Base-by-base conservation (phyloP, 2,797 vertebrate species). In the Austrolebias charrua region DNA sequence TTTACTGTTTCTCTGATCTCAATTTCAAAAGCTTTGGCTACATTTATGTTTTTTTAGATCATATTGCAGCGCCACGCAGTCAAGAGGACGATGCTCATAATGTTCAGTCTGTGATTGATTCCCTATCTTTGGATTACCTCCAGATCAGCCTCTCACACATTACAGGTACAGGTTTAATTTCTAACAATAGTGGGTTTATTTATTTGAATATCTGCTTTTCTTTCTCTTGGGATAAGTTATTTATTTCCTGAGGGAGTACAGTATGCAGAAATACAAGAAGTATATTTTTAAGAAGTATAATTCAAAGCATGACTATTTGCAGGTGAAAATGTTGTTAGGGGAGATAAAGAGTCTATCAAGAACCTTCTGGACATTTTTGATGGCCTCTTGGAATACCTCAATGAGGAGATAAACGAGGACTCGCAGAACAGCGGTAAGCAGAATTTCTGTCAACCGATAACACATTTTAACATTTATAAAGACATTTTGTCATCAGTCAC, bases 81-180 rank as follows among this genome's bases (percentile, higher is more conserved):
- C 95, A 94, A 75, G 97, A 99, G 73, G 95, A 98, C 59, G 93
- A 98, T 51, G 69, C 93, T 55, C 97, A 99, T 83, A 99, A 99
- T 33, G 79, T 96, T 56, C 97, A 99, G 84, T 95, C 94, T 69
- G 91, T 98, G 70, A 96, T 99, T 62, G 97, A 99, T 88, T 99
- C 97, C 2, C 82, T 99, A 72, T 96, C 97, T 29, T 63, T 99
- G 90, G 97, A 99, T 90, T 99, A 97, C 78, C 92, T 99, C 76
- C 97, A 99, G 85, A 95, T 99, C 90, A 98, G 96, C 85, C 92
- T 99, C 78, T 98, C 96, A 0, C 97, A 99, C 78, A 98, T 99
- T 78, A 96, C 95, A 80, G 97, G 96, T 98, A 79, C 11, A 44
- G 55, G 86, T 42, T 55, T 29, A 1, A 56, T 33, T 45, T n/a